Conservation (phyloP, 2,113 vertebrate species). For the Istiophorus platypterus region DNA sequence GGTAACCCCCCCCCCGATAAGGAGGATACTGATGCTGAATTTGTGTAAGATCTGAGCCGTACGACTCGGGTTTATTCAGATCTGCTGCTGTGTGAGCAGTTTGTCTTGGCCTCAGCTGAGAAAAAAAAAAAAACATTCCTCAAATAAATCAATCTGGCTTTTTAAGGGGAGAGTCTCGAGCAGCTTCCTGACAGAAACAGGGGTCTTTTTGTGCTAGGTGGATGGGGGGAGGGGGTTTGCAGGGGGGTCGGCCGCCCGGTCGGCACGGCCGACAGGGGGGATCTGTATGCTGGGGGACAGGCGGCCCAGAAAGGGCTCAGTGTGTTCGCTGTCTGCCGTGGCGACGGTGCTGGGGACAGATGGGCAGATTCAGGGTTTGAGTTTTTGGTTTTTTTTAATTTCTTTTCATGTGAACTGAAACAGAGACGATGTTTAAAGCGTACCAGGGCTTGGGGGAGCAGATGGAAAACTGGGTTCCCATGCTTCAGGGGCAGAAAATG, state of each 20-base stretch:
- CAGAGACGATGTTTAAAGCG: not conserved
- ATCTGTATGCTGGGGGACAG: conserved; percentile 40
- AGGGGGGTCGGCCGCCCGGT: conserved; percentile 14
- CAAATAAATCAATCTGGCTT: conserved; percentile 65
- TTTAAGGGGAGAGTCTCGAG: conserved; percentile 64
- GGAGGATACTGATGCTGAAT: conserved; percentile 28
- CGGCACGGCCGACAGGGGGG: conserved; percentile 52
- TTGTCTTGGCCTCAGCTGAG: conserved; percentile 60
- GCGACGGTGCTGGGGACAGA: conserved; percentile 26
- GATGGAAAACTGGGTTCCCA: too few species aligned
- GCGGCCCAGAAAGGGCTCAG: conserved; percentile 59
- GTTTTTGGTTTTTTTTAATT: too few species aligned
- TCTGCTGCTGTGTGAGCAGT: conserved; percentile 58
- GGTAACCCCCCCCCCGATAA: conserved; percentile 1
- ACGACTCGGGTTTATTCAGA: conserved; percentile 44
- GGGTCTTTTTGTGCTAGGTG: conserved; percentile 82
- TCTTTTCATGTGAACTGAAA: not conserved
- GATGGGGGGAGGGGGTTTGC: not conserved
- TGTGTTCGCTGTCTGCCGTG: conserved; percentile 53
- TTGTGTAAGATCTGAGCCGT: conserved; percentile 37
- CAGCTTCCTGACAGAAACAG: conserved; percentile 78
- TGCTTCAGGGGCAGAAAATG: too few species aligned
- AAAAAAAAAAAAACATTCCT: conserved; percentile 18
- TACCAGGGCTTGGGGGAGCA: not conserved
- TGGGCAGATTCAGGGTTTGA: not conserved